phyloP scores from a whole-genome alignment of 1,140 invertebrate genomes.

The Drosophila baimaii region DNA sequence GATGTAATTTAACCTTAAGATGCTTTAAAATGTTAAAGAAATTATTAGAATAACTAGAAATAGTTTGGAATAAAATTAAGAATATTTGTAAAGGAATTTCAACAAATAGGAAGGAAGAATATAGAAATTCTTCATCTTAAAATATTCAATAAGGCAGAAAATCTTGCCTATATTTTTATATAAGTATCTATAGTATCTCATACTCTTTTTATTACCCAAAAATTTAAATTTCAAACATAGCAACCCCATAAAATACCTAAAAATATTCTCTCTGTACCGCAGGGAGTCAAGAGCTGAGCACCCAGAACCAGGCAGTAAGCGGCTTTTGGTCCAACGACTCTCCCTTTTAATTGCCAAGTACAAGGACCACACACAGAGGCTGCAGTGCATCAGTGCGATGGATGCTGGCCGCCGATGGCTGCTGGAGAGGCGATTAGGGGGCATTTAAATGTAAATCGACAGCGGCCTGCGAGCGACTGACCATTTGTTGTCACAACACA shows the following conservation, averaged over 20 bases:
- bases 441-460: constrained; percentile 78
- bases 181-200: background rate
- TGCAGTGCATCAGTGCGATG: background rate
- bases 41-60: background rate
- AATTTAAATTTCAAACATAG: background rate
- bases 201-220: background rate
- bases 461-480: constrained; percentile 20
- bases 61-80: background rate
- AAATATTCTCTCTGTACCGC: constrained; percentile 17
- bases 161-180: too few relatives aligned
- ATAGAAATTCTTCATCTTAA: too few relatives aligned
- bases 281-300: constrained; percentile 5
- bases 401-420: background rate
- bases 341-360: constrained; percentile 74
- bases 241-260: background rate
- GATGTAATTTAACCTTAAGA: too few relatives aligned
- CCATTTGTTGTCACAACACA: constrained; percentile 65
- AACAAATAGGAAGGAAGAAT: too few relatives aligned
- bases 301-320: constrained; percentile 26
- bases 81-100: too few relatives aligned
- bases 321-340: constrained; percentile 44
- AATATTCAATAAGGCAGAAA: background rate
- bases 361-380: constrained; percentile 69
- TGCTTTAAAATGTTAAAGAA: too few relatives aligned
- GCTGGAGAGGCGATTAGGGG: constrained; percentile 62